Conservation (phyloP, 2,888 invertebrate genomes). For the Mythimna lalbum region DNA sequence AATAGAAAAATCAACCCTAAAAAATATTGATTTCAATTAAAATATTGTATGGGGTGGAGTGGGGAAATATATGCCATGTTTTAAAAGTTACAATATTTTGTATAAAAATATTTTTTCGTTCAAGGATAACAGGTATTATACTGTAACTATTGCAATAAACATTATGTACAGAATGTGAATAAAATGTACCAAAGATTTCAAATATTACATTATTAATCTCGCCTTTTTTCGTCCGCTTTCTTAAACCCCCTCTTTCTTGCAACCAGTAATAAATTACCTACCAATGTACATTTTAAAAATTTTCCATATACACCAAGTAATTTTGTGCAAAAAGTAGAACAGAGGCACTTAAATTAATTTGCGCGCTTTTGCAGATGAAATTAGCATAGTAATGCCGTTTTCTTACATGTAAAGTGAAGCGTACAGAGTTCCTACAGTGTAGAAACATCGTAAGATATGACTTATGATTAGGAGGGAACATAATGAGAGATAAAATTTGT, state of each 20-base stretch:
- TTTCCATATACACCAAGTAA: conserved; percentile 9
- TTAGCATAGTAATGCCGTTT: conserved; percentile 25
- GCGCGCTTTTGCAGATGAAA: conserved; percentile 33
- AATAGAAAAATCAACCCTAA: not conserved
- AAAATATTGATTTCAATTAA: not conserved
- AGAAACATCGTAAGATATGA: not conserved
- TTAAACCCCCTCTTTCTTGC: not conserved
- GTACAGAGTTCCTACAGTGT: not conserved
- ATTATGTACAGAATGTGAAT: not conserved
- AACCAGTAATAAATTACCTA: conserved; percentile 13
- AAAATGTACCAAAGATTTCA: not conserved
- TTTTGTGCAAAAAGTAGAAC: conserved; percentile 18
- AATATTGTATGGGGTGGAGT: not conserved
- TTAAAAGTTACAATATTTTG: not conserved
- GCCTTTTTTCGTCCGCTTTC: not conserved
- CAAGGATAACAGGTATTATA: not conserved
- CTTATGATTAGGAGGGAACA: not conserved
- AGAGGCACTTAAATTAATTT: conserved; percentile 23
- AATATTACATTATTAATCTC: not conserved
- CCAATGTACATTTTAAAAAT: not conserved
- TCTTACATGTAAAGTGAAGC: conserved; percentile 1
- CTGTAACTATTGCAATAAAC: not conserved
- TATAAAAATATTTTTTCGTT: not conserved
- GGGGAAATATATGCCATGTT: not conserved
- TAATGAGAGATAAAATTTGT: not conserved